Base-by-base conservation (phyloP, 2,797 vertebrate species). In the Phoebastria nigripes region DNA sequence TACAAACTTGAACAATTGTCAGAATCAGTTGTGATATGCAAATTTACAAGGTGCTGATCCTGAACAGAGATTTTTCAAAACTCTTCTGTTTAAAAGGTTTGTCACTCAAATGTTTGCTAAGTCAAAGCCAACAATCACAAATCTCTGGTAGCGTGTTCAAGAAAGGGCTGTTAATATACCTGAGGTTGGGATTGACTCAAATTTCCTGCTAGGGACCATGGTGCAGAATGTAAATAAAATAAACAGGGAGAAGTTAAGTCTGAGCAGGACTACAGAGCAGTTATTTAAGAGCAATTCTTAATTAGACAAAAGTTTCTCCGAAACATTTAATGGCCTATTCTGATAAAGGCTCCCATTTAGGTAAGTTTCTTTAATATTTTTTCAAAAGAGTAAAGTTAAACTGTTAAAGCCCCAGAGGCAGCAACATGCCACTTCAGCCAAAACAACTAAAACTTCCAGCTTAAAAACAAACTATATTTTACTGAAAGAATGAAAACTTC, bases 281-380 rank as follows among this genome's bases (percentile, higher is more conserved):
- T 17, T 90, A 44, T 89, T 95, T 89, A 77, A 94, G 55, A 87
- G 17, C 31, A 77, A 18, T 62, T 87, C 61, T 80, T 79, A 90
- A 85, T 90, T 44, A 73, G 41, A 42, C 35, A 62, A 12, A 80
- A 77, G n/a, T 79, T 92, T 70, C 17, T 55, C 31, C 47, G 52
- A 70, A 92, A 26, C 37, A 90, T 87, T 81, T 86, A 85, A 89
- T 49, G 46, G 42, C 11, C 11, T 71, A 82, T 83, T 82, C 31
- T 93, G 49, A 70, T 79, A 93, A 95, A 95, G 59, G 28, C 67
- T 90, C 33, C 28, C 12, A 58, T 92, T 95, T 94, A 95, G 24
- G 26, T 37, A 73, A 70, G 11, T 72, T 91, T 74, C 54, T 85
- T 28, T 47, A 62, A 84, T 2, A 3, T 37, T 82, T 89, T 70